Base-by-base conservation (phyloP, 2,888 invertebrate genomes). In the Shargacucullia verbasci region DNA sequence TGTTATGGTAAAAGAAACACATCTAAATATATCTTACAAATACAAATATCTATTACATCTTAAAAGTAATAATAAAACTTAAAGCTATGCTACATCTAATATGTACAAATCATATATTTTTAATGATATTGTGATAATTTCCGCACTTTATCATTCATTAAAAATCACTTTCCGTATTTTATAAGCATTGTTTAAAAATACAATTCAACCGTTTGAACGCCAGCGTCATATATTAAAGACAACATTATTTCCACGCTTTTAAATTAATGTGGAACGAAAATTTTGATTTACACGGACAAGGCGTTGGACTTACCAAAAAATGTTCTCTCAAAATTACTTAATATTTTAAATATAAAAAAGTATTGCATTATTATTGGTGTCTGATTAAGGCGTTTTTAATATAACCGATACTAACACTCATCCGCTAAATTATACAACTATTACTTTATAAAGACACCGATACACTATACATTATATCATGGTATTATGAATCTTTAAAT, bases 1-100 rank as follows among this genome's bases (percentile, higher is more conserved):
- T 78, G 72, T 73, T 77, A 85, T 85, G 88, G 88, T 91, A 90
- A 90, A 91, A 84, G 82, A 90, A 91, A 91, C 88, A 89, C 89
- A 77, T 88, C 85, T 90, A 88, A 86, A 88, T 78, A 84, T 90
- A 87, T 90, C 84, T 88, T 89, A 90, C 85, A 89, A 83, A 86
- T 86, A 88, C 83, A 88, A 83, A 84, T 85, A 85, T 88, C 86
- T 87, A 84, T 81, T 84, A 76, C 72, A 81, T 79, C 73, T 83
- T 85, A 87, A 67, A 84, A 83, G 82, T 83, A 77, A 85, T 86
- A 85, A 79, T 83, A 82, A 81, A 85, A 74, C 84, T 86, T 90
- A 89, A 25, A 31, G 15, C 78, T 86, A 89, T 45, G 49, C 80
- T 84, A 85, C 72, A 58, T 61, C 83, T 90, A 90, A 68, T 92